These are phyloP conservation scores for Leucopternis melanops DNA, from an alignment of 2,113 vertebrate species.

Conservation along the genomic window DNA sequence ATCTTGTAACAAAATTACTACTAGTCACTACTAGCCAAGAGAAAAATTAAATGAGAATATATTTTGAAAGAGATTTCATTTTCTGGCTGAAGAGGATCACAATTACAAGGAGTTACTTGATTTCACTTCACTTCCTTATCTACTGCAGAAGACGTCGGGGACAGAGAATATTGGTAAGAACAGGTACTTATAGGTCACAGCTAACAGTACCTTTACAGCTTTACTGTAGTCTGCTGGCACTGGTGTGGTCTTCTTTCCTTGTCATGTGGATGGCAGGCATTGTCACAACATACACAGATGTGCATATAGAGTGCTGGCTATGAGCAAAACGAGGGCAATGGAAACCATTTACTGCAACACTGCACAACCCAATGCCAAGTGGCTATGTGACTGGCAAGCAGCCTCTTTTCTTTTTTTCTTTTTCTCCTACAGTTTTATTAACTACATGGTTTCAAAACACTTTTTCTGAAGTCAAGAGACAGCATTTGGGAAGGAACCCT, in stretches of 20 bases:
- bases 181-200: not conserved
- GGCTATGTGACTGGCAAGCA: not conserved
- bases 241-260: not conserved
- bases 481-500: not conserved
- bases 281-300: not conserved
- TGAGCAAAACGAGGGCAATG: not conserved
- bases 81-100: not conserved
- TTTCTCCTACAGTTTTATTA: not conserved
- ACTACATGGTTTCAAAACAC: not conserved
- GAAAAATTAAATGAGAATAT: not conserved
- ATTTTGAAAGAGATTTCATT: not conserved
- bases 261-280: not conserved
- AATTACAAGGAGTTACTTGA: not conserved
- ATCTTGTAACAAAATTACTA: not conserved
- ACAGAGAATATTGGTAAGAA: not conserved
- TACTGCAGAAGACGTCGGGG: not conserved
- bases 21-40: not conserved
- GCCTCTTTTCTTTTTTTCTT: not conserved
- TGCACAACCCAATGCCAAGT: not conserved
- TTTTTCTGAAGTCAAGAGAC: not conserved
- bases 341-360: not conserved
- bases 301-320: not conserved
- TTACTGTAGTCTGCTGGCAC: not conserved
- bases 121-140: not conserved
- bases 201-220: not conserved